Percentiles rank a stretch among this genome's conserved stretches.
Conservation (phyloP, 2,113 vertebrate species). For the Paramisgurnus dabryanus region DNA sequence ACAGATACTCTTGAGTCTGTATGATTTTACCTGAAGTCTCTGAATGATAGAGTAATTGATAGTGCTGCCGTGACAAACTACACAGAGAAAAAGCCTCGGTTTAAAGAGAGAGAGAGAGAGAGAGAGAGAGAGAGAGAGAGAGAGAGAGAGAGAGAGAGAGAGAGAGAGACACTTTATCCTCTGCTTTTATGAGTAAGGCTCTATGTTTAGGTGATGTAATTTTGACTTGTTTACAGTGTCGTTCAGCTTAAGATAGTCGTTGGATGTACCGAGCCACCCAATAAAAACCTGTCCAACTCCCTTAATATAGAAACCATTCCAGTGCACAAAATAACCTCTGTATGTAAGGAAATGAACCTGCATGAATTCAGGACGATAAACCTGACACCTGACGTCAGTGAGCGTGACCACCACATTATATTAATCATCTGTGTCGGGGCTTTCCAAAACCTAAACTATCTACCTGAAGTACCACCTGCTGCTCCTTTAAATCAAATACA, state of each 20-base stretch:
- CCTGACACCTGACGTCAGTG: background rate
- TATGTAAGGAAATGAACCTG: slow-evolving; percentile 62
- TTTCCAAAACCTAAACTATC: no score
- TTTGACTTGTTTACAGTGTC: slow-evolving; percentile 69
- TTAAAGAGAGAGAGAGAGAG: slow-evolving; percentile 23
- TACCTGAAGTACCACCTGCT: no score
- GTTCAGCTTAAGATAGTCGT: slow-evolving; percentile 46
- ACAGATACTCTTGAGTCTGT: no score
- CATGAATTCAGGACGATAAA: slow-evolving; percentile 60
- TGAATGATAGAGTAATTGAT: no score
- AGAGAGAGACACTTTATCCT: slow-evolving; percentile 41
- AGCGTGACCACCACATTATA: background rate
- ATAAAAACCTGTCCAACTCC: slow-evolving; percentile 56
- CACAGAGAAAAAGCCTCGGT: background rate
- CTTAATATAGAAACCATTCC: slow-evolving; percentile 67
- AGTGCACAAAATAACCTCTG: slow-evolving; percentile 66
- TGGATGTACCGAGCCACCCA: slow-evolving; percentile 56
- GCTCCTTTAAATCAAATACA: no score
- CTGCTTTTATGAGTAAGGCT: slow-evolving; percentile 58
- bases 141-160: slow-evolving; percentile 38
- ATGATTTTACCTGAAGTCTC: no score
- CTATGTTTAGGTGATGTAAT: slow-evolving; percentile 69
- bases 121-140: slow-evolving; percentile 31
- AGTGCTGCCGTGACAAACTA: background rate
- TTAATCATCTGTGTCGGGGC: background rate